These are phyloP conservation scores for Elaphurus davidianus DNA, from an alignment of 2,113 vertebrate genomes.

Conservation along the genomic window DNA sequence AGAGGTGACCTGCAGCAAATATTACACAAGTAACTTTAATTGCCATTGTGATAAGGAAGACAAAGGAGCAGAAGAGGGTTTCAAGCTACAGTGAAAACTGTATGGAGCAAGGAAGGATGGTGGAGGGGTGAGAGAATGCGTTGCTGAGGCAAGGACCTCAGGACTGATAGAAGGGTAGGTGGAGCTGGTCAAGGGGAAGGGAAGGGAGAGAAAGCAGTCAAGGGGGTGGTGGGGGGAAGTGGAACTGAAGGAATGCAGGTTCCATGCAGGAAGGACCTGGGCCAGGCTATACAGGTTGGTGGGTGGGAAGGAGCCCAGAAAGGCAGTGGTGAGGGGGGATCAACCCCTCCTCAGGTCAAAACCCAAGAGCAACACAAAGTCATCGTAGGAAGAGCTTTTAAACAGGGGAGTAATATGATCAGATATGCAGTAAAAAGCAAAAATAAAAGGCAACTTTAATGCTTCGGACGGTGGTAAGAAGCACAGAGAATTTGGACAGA, in stretches of 20 bases:
- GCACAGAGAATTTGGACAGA: neutral
- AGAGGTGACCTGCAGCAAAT: neutral
- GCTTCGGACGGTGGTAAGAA: fast-evolving
- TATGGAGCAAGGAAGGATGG: neutral
- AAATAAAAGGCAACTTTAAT: neutral
- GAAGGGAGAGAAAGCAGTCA: neutral
- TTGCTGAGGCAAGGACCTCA: neutral
- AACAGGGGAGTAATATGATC: neutral
- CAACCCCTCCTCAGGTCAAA: neutral
- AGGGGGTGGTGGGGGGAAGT: neutral
- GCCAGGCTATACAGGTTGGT: neutral
- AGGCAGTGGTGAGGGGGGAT: neutral
- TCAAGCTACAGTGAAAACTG: neutral
- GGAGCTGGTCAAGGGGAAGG: neutral
- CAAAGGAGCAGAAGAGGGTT: neutral
- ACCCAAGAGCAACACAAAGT: neutral
- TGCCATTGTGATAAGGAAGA: neutral
- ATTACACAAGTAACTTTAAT: neutral
- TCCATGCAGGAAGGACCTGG: neutral
- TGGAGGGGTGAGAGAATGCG: neutral
- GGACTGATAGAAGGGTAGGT: neutral
- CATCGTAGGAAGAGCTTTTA: neutral
- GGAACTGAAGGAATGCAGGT: neutral
- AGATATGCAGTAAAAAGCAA: neutral
- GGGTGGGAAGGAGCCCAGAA: neutral